Conservation (phyloP, 1,140 invertebrate genomes). For the Euura lappo region DNA sequence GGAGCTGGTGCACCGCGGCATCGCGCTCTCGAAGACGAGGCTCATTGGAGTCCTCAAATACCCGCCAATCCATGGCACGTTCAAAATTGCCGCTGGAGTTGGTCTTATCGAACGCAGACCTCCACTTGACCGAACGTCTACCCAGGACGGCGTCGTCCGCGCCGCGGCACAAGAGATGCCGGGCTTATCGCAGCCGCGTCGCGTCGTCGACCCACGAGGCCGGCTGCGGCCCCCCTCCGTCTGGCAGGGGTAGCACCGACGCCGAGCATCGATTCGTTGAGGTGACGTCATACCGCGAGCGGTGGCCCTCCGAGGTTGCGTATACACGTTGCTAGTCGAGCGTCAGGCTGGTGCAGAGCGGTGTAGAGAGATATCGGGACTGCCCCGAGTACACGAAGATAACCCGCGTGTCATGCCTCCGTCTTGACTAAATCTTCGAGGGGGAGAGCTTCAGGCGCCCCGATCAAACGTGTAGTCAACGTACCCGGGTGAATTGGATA, state of each 20-base stretch:
- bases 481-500: not conserved
- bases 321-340: not conserved
- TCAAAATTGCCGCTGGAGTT: constrained; percentile 40
- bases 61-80: constrained; percentile 38
- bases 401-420: not conserved
- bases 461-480: not conserved
- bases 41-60: constrained; percentile 34
- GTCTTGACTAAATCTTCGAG: not conserved
- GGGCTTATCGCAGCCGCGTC: not conserved
- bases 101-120: constrained; percentile 39
- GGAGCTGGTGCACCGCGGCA: not conserved
- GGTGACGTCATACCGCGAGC: not conserved
- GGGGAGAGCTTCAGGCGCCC: not conserved
- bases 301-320: not conserved
- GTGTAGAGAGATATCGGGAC: not conserved
- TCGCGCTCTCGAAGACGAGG: constrained; percentile 3
- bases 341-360: not conserved
- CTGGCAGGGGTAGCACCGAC: not conserved
- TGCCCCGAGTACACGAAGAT: not conserved
- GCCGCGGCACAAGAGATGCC: not conserved
- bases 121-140: constrained; percentile 43
- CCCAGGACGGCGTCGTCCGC: constrained; percentile 16
- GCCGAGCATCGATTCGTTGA: not conserved
- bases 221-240: not conserved
- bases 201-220: not conserved